phyloP scores from a whole-genome alignment of 2,888 invertebrate species.

The Brachypterus glaber region DNA sequence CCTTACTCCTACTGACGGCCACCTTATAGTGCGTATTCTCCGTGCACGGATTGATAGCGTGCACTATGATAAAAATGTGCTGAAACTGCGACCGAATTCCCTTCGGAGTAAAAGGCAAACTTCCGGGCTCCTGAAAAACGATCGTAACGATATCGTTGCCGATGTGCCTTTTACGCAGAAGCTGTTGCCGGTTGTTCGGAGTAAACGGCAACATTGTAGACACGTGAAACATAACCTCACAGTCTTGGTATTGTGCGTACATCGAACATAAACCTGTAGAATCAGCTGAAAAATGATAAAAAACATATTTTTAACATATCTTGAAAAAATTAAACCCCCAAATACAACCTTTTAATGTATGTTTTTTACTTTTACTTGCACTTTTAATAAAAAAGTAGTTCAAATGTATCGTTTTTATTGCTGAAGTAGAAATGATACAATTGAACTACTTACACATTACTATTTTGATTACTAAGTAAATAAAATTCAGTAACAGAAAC shows the following conservation, averaged over 20 bases:
- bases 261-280: constrained; percentile 90
- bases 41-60: constrained; percentile 81
- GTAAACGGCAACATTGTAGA: constrained; percentile 95
- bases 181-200: constrained; percentile 88
- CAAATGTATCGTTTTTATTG: no score
- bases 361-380: no score
- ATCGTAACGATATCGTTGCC: constrained; percentile 98
- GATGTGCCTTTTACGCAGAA: constrained; percentile 89
- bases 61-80: constrained; percentile 90
- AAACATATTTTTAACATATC: no score
- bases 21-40: constrained; percentile 80
- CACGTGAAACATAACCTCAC: constrained; percentile 96
- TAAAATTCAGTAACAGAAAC: no score
- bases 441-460: no score
- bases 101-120: constrained; percentile 85
- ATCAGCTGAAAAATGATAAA: constrained; percentile 51
- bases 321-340: no score
- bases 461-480: no score
- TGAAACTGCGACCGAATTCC: constrained; percentile 95
- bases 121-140: constrained; percentile 87
- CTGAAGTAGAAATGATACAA: no score
- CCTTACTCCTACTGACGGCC: constrained; percentile 63
- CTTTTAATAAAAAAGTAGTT: no score
- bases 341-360: no score
- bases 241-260: constrained; percentile 83